Base-by-base conservation (phyloP, 2,113 vertebrate species). In the Tretioscincus oriximinensis region DNA sequence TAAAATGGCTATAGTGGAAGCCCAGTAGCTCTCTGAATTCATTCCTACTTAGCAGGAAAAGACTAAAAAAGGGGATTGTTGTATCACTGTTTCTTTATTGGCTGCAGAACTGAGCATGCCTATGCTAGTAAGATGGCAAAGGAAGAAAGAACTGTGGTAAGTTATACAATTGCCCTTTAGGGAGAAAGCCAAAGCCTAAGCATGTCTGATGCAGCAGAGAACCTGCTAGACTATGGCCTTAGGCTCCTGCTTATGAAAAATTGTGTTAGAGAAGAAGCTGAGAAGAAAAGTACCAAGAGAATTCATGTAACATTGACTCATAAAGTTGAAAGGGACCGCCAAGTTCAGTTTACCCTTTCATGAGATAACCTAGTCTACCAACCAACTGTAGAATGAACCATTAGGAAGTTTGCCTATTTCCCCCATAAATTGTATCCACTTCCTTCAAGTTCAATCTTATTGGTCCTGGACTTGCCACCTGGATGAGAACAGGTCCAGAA, bases 181-280 rank as follows among this genome's bases (percentile, higher is more conserved):
- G 45, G 68, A 12, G 0, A 9, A 3, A 63, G 68, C 54, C 82
- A 22, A 2, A 0, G 81, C 81, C 60, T 20, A 65, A 26, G 72
- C 73, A 24, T 0, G 0, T 54, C 71, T 76, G 1, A 29, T 24
- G 45, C 45, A 51, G 41, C 24, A 31, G 0, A 2, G 10, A 69
- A 66, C 49, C 49, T 69, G 65, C 7, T n/a, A 11, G 29, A 28
- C 67, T 12, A 9, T 7, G 4, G 9, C 77, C 54, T 18, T 88
- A 84, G 81, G 84, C 82, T 28, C 31, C 24, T 76, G 64, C 10
- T 0, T 0, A 58, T 61, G 70, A 70, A 70, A 51, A 60, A 16
- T 58, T 58, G 54, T 61, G 41, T 45, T 21, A 9, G 67, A 26
- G 67, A 9, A 21, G 18, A 21, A 29, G 16, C 28, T 29, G 18